A percentile compares a stretch with the other conserved stretches of the same genome.
These are phyloP conservation scores for Malurus melanocephalus DNA, from an alignment of 2,113 vertebrate genomes.

Conservation along the genomic window DNA sequence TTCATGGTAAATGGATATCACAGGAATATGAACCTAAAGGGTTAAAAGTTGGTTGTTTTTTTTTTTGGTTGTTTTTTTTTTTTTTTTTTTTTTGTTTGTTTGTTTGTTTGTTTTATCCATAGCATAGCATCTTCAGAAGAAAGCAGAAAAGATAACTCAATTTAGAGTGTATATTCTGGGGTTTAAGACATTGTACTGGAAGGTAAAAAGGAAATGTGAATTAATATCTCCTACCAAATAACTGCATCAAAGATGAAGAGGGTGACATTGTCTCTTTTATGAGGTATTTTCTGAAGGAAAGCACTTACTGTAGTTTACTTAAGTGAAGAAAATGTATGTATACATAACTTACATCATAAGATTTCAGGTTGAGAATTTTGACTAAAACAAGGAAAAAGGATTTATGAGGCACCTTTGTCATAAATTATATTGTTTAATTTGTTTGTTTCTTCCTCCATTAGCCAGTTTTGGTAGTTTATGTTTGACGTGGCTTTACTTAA, in stretches of 20 bases:
- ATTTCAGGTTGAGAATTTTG: not conserved
- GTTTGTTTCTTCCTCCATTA: not conserved
- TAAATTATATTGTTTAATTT: not conserved
- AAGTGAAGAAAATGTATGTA: not conserved
- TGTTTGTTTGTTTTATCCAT: not conserved
- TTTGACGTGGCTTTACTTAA: not conserved
- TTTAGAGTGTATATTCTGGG: not conserved
- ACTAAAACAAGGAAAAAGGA: not conserved
- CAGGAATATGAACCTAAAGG: not conserved
- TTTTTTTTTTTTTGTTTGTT: not conserved
- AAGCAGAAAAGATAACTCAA: not conserved
- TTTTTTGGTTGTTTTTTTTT: no score
- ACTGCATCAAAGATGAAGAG: not conserved
- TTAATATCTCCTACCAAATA: not conserved
- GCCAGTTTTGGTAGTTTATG: not conserved
- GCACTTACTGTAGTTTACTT: not conserved
- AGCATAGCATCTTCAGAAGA: not conserved
- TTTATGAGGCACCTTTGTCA: not conserved
- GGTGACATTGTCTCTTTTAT: not conserved
- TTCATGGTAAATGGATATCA: not conserved
- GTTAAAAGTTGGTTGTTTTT: not conserved
- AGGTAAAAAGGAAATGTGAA: not conserved
- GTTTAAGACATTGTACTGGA: not conserved
- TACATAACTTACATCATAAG: not conserved
- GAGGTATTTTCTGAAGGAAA: not conserved